Percentiles rank a stretch among this genome's conserved stretches.
phyloP scores from a whole-genome alignment of 2,113 vertebrate genomes.

The Poicephalus gulielmi region DNA sequence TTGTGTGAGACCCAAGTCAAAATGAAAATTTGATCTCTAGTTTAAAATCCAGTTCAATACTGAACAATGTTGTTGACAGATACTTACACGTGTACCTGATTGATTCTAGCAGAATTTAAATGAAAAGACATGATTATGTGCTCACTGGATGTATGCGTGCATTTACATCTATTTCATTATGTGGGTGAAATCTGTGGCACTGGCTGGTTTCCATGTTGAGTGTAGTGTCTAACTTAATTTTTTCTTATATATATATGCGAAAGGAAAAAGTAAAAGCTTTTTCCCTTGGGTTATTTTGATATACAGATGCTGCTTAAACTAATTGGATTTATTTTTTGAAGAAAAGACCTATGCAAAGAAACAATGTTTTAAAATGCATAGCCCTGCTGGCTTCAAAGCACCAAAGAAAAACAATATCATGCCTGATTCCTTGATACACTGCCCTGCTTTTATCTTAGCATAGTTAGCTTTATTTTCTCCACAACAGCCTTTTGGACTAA shows the following conservation, averaged over 20 bases:
- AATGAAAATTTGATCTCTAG: neutral
- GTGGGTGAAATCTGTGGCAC: neutral
- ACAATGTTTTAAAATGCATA: neutral
- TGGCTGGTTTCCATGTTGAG: neutral
- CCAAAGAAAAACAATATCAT: neutral
- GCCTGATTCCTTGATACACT: neutral
- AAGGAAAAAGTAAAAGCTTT: neutral
- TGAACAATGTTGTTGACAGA: neutral
- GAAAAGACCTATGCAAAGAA: neutral
- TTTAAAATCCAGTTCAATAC: neutral
- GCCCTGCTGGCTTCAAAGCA: neutral
- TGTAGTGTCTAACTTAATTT: neutral
- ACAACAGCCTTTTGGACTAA: neutral
- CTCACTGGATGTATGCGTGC: neutral
- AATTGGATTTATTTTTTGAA: neutral
- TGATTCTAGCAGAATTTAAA: neutral
- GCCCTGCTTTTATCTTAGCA: neutral
- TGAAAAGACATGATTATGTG: neutral
- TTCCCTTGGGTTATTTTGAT: neutral
- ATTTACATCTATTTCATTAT: neutral
- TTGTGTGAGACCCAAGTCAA: fast-evolving
- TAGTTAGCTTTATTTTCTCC: neutral
- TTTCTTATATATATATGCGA: neutral
- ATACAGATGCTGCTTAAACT: neutral
- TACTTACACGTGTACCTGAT: neutral